Conservation (phyloP, 2,797 vertebrate species). For the Halcyon badia region DNA sequence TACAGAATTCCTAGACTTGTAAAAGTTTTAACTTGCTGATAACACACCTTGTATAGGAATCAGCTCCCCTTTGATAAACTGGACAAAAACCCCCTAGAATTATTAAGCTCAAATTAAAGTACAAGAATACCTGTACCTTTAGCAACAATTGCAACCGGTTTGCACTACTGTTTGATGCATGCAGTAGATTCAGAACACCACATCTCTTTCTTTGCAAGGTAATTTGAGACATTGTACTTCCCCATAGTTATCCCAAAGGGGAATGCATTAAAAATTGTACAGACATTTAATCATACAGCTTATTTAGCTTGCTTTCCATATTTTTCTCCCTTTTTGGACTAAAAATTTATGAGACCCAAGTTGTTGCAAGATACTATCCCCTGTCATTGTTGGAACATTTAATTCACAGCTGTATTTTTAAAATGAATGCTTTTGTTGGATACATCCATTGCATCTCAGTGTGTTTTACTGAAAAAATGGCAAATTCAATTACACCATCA, state of each 20-base stretch:
- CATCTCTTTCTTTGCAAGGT: neutral
- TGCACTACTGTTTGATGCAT: neutral
- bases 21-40: neutral
- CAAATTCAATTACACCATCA: neutral
- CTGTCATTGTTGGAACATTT: neutral
- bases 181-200: neutral
- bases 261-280: neutral
- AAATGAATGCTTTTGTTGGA: neutral
- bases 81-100: neutral
- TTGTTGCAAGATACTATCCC: neutral
- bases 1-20: neutral
- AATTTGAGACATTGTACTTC: neutral
- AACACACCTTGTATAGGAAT: neutral
- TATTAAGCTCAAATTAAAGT: neutral
- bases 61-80: neutral
- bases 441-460: neutral
- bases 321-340: neutral
- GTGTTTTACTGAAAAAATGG: neutral
- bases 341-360: neutral
- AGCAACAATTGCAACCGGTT: neutral
- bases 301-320: neutral
- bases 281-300: neutral
- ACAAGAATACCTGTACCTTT: neutral
- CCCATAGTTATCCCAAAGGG: neutral
- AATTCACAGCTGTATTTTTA: neutral